These are phyloP conservation scores for Tretioscincus oriximinensis DNA, from an alignment of 2,113 vertebrate species.

Conservation along the genomic window DNA sequence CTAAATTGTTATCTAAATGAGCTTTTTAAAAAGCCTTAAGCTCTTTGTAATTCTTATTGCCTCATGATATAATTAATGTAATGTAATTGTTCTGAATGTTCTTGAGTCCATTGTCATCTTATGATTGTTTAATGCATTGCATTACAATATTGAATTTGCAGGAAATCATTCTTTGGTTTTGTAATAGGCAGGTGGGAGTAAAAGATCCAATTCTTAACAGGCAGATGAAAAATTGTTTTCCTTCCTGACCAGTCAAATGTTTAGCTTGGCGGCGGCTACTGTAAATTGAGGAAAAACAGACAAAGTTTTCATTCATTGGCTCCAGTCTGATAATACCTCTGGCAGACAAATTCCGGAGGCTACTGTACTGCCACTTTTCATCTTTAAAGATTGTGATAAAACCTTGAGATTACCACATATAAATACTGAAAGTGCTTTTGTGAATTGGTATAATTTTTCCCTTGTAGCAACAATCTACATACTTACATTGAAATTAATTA, in stretches of 20 bases:
- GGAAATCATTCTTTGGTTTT: conserved; percentile 58
- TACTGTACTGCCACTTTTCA: conserved; percentile 52
- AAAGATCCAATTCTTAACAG: conserved; percentile 42
- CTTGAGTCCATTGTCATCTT: conserved; percentile 64
- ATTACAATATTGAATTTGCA: conserved; percentile 61
- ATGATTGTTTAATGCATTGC: conserved; percentile 58
- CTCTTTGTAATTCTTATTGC: conserved; percentile 65
- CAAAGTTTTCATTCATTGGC: conserved; percentile 53
- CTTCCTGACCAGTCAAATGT: conserved; percentile 56
- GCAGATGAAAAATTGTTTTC: conserved; percentile 32
- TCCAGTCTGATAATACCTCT: conserved; percentile 57
- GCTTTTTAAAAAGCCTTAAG: conserved; percentile 55
- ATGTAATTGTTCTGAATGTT: conserved; percentile 72
- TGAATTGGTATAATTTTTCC: conserved; percentile 2
- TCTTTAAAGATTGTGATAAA: conserved; percentile 53
- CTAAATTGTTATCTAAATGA: conserved; percentile 56
- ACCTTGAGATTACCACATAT: conserved; percentile 36
- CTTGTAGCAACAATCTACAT: conserved; percentile 20
- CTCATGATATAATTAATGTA: conserved; percentile 71
- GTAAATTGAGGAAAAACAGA: conserved; percentile 42
- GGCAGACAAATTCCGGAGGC: conserved; percentile 46
- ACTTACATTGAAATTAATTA: neutral
- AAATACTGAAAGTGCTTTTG: conserved; percentile 32
- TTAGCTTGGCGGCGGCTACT: conserved; percentile 46
- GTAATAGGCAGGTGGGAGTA: conserved; percentile 61